Base-by-base conservation (phyloP, 2,888 invertebrate species). In the Neoaliturus tenellus region DNA sequence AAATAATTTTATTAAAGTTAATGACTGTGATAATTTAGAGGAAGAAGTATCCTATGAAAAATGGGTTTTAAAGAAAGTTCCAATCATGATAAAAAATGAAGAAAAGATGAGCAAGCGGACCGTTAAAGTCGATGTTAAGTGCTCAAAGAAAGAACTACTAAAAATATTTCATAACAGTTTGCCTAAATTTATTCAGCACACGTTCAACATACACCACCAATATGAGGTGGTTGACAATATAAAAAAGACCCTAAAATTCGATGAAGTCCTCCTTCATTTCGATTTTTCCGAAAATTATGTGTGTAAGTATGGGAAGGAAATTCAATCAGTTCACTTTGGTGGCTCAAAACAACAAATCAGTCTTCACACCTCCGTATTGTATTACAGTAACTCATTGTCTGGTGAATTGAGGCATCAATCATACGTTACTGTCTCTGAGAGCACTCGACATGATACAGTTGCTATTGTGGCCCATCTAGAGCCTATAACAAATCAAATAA, bases 401-500 rank as follows among this genome's bases (percentile, higher is more conserved):
- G 58, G 62, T 14, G 80, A 81, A 35, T 33, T 81, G 23, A 35
- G 23, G 8, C 62, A 58, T 6, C 58, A 81, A 62, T 81, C 80
- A 58, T 81, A 62, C 39, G 48, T 35, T 23, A 69, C 81, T 10
- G 71, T 84, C 14, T 84, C 84, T n/a, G 84, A 84, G 35, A 51
- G 71, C 71, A 48, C 51, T 20, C 55, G 84, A 39, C 81, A 84
- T 39, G 81, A 84, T 31, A 48, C 84, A 14, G 58, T 39, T 12
- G 81, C 84, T 44, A 51, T 84, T 58, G 44, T 33, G 28, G 84
- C 84, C n/a, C 84, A 84, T 84, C 41, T 84, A 33, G 67, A 73
- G n/a, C 84, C 81, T 5, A 48, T 84, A 35, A 25, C 58, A 31
- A 41, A 23, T 20, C 17, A 28, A 48, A 67, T 84, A n/a, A 67